Evolutionary conservation across 2,113 vertebrate genomes (phyloP).

Genomic region (Benitochromis conjunctus): DNA sequence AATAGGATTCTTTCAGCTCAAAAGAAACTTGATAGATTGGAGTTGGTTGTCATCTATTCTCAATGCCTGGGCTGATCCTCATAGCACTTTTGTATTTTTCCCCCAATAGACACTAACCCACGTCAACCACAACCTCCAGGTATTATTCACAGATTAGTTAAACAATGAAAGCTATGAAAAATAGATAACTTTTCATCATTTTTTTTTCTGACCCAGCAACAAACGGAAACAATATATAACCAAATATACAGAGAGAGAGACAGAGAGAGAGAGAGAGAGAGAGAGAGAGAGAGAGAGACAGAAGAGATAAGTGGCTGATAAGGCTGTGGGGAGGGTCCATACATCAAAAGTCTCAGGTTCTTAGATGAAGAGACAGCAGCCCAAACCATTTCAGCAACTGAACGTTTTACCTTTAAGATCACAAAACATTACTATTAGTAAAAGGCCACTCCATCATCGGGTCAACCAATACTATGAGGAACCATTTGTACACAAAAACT

Average conservation of each 20-base stretch:
- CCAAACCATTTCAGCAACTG: slow-evolving; percentile 38
- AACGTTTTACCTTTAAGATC: slow-evolving; percentile 35
- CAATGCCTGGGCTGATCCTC: not conserved
- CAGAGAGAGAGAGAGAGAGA: not conserved
- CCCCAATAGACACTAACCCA: not conserved
- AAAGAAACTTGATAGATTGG: slow-evolving; percentile 48
- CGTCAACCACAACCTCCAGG: slow-evolving; percentile 9
- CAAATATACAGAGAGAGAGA: slow-evolving; percentile 21
- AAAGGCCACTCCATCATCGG: slow-evolving; percentile 26
- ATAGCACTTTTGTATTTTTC: not conserved
- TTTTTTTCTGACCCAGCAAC: slow-evolving; percentile 44
- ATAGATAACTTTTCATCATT: slow-evolving; percentile 57
- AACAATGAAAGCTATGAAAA: slow-evolving; percentile 58
- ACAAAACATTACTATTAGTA: slow-evolving; percentile 40
- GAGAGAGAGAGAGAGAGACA: not conserved
- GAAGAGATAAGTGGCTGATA: slow-evolving; percentile 31
- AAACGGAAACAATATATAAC: slow-evolving; percentile 56
- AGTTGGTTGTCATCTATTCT: slow-evolving; percentile 47
- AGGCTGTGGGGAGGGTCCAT: slow-evolving; percentile 11
- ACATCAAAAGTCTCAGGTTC: slow-evolving; percentile 24
- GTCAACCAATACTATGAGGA: not conserved
- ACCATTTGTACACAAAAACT: not conserved
- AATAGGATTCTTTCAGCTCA: slow-evolving; percentile 26
- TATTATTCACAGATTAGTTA: slow-evolving; percentile 52
- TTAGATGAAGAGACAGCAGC: slow-evolving; percentile 30